Evolutionary conservation across 2,113 vertebrate species (phyloP), one percentile per base, ranked within the genome.

Genomic region (Atherinomorus stipes): DNA sequence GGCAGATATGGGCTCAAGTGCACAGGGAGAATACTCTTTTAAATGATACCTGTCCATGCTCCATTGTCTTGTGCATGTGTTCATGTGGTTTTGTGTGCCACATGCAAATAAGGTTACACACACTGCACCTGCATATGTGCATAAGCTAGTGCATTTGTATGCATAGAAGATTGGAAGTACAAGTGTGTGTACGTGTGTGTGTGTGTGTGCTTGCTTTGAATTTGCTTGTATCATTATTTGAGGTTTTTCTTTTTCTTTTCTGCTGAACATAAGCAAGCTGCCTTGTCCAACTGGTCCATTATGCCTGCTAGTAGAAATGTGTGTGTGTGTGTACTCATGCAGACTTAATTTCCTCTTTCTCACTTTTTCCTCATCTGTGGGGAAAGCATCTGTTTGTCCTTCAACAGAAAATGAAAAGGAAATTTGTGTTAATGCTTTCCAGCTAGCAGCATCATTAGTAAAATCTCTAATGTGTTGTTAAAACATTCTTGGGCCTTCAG

Each of bases 1-100:
- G 90, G 87, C 92, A 91, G 91, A 89, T 86, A 91, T 91, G 84
- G 78, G 89, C 88, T 89, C 81, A 80, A 80, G 84, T 88, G 90
- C 85, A 83, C 60, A 81, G 71, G 86, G 92, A 88, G 89, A 89
- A 84, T 78, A 61, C 58, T 80, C 80, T 85, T 86, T 88, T 83
- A 92, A 92, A 91, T 87, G 87, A 91, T 92, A 92, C 89, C 89
- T 90, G 31, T 34, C 31, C 9, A 8, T 9, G 76, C 74, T 59
- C 63, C 74, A 58, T 64, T 69, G 70, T 64, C 70, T 6, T 81
- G 45, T 44, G 61, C 74, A 54, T 80, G 26, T 45, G 28, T 76
- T 77, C 40, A 51, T 51, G 31, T 71, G 50, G 73, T 63, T 74
- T 64, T 83, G 50, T 71, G 26, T 49, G 28, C 44, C 59, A 44